These are phyloP conservation scores for Hyaena hyaena DNA, from an alignment of 2,113 vertebrate species.

Conservation along the genomic window DNA sequence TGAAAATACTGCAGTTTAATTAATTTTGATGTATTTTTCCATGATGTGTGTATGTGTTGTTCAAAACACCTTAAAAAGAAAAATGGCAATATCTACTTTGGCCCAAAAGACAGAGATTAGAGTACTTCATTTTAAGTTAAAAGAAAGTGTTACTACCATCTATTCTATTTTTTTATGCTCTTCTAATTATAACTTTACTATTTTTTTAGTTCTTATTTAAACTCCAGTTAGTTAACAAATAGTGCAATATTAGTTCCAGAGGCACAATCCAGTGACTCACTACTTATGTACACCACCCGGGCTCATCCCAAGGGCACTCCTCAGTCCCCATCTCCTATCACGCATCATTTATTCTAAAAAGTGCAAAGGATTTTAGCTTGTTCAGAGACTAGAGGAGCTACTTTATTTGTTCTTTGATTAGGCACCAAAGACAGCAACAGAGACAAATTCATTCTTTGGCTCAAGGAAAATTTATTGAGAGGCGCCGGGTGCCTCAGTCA, in stretches of 20 bases:
- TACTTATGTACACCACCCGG: background rate
- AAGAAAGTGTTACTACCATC: background rate
- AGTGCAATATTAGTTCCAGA: background rate
- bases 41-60: background rate
- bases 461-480: conserved; percentile 12
- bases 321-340: background rate
- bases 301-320: background rate
- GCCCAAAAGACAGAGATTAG: background rate
- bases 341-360: background rate
- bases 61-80: conserved; percentile 45
- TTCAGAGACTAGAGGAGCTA: background rate
- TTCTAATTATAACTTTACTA: background rate
- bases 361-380: background rate
- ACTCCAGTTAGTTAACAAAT: background rate
- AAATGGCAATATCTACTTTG: background rate
- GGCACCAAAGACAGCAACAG: background rate
- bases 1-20: background rate
- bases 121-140: background rate
- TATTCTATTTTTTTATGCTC: background rate
- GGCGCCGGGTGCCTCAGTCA: too few relatives aligned
- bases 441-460: conserved; percentile 13
- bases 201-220: background rate
- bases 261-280: background rate
- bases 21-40: background rate
- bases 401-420: background rate